Evolutionary conservation across 2,888 invertebrate species (phyloP).

Genomic region (Drosophila neonasuta): DNA sequence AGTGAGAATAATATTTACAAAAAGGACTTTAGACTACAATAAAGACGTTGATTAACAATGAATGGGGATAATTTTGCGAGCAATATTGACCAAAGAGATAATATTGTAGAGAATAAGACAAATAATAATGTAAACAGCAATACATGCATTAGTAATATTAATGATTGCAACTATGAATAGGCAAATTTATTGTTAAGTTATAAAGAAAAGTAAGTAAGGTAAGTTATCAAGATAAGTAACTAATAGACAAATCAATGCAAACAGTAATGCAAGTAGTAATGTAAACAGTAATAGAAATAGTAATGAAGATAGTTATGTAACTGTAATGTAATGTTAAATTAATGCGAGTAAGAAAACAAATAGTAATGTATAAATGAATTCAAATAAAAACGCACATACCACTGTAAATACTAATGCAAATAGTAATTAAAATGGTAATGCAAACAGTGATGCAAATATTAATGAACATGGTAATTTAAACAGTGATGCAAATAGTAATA

Average conservation of each 20-base stretch:
- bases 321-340: background rate
- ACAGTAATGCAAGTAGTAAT: background rate
- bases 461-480: slow-evolving; percentile 3
- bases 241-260: background rate
- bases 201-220: background rate
- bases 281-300: background rate
- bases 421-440: slow-evolving; percentile 1
- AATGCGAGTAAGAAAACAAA: background rate
- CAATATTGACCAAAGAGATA: no score
- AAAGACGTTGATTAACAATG: no score
- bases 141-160: background rate
- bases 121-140: background rate
- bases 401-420: background rate
- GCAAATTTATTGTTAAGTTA: no score
- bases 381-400: background rate
- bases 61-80: no score
- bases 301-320: background rate
- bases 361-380: background rate
- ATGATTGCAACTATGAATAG: background rate
- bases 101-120: no score
- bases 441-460: background rate
- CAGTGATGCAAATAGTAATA: no score
- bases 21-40: background rate
- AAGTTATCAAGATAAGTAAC: no score
- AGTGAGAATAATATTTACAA: no score